Conservation (phyloP, 2,113 vertebrate species). For the Mesembrinibis cayennensis region DNA sequence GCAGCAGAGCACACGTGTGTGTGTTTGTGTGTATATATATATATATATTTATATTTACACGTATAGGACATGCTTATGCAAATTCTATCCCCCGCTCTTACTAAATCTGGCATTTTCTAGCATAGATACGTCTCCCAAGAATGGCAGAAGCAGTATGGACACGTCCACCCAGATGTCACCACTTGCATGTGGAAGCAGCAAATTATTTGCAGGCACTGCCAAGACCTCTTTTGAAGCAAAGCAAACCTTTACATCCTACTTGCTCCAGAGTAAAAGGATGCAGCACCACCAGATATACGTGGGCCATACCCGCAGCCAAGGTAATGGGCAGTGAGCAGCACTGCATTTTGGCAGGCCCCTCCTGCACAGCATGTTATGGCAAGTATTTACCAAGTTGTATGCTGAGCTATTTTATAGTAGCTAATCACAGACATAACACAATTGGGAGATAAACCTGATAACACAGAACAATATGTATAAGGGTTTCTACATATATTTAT, state of each 20-base stretch:
- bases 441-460: not conserved
- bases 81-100: not conserved
- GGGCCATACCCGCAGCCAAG: not conserved
- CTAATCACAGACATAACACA: not conserved
- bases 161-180: not conserved
- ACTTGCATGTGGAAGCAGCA: not conserved
- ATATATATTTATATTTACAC: not conserved
- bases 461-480: not conserved
- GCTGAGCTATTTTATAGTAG: not conserved
- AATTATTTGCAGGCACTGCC: not conserved
- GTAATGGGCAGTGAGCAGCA: not conserved
- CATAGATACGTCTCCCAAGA: not conserved
- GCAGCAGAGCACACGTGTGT: fast-evolving
- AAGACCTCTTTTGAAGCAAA: not conserved
- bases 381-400: not conserved
- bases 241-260: not conserved
- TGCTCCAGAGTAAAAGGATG: not conserved
- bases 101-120: not conserved
- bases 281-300: fast-evolving
- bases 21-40: fast-evolving
- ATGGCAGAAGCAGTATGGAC: not conserved
- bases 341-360: not conserved
- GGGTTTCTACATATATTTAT: not conserved
- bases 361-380: not conserved
- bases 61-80: not conserved